phyloP scores from a whole-genome alignment of 2,888 invertebrate genomes.

The Boloria selene region DNA sequence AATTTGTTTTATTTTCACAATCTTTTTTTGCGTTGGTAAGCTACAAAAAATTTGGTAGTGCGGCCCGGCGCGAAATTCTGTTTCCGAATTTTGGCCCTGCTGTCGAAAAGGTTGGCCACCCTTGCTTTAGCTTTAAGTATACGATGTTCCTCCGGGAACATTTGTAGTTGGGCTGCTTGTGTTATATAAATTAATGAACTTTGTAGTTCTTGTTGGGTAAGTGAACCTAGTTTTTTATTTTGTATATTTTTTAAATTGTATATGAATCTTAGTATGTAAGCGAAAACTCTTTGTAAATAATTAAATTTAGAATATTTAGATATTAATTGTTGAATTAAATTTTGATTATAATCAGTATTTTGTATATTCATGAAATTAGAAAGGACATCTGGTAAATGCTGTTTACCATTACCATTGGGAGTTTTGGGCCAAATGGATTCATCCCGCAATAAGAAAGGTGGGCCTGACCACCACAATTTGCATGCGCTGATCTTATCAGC shows the following conservation, averaged over 20 bases:
- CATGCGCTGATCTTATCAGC: conserved; percentile 29
- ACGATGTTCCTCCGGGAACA: background rate
- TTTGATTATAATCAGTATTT: background rate
- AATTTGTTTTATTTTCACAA: too few species aligned
- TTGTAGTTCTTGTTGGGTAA: background rate
- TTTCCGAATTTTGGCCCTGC: too few species aligned
- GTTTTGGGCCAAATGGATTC: background rate
- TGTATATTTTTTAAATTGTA: background rate
- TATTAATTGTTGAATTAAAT: background rate
- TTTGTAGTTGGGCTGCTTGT: background rate
- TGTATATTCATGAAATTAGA: background rate
- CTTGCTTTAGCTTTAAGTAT: too few species aligned
- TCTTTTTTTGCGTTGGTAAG: too few species aligned
- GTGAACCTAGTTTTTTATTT: background rate
- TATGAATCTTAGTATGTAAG: background rate
- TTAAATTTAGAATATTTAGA: background rate
- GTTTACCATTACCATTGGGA: background rate
- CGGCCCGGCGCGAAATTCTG: too few species aligned
- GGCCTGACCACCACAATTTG: conserved; percentile 28
- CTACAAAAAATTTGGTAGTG: too few species aligned
- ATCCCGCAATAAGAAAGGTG: background rate
- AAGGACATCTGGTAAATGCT: background rate
- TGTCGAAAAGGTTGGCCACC: too few species aligned
- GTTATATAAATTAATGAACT: background rate
- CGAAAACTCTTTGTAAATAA: background rate